Evolutionary conservation across 2,113 vertebrate species (phyloP).

Genomic region (Phocoena sinus): DNA sequence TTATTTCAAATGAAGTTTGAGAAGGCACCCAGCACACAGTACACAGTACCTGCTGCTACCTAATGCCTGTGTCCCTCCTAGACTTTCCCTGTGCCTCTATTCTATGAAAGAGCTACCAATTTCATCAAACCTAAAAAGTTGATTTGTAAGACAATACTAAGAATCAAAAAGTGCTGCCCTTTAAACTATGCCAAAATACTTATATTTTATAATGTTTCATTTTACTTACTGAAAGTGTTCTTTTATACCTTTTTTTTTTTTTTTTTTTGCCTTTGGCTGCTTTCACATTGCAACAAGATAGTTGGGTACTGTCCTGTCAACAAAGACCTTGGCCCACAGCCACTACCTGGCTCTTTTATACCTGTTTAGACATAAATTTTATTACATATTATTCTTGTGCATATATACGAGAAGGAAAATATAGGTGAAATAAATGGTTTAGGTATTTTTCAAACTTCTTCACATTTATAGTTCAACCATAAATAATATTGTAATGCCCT

Average conservation of each 20-base stretch:
- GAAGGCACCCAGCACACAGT: neutral
- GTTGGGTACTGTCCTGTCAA: no score
- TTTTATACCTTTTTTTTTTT: neutral
- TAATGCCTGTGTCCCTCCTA: neutral
- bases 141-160: neutral
- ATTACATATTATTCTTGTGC: neutral
- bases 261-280: no score
- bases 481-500: neutral
- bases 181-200: neutral
- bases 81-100: neutral
- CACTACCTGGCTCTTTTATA: neutral
- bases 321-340: no score
- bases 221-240: neutral
- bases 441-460: neutral
- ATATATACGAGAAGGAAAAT: neutral
- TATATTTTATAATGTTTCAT: neutral
- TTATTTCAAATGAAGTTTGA: neutral
- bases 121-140: neutral
- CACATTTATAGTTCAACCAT: neutral
- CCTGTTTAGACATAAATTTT: neutral
- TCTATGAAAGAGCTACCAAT: neutral
- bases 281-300: no score
- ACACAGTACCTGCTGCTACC: neutral
- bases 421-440: neutral
- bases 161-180: neutral